A percentile compares a stretch with the other conserved stretches of the same genome.
These are phyloP conservation scores for Frankliniella intonsa DNA, from an alignment of 2,888 invertebrate species.

Conservation along the genomic window DNA sequence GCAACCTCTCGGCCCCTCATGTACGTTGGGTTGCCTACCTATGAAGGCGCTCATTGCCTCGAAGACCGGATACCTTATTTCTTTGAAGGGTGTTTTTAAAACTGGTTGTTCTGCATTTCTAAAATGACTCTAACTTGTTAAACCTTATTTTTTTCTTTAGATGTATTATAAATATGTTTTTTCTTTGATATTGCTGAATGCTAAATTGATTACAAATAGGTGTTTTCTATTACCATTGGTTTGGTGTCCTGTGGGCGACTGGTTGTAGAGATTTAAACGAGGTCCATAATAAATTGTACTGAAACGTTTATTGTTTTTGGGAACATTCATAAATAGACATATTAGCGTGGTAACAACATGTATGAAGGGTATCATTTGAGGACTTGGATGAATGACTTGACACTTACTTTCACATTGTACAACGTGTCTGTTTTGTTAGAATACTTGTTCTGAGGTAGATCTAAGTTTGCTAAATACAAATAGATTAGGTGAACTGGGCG, in stretches of 20 bases:
- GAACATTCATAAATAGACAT: slow-evolving; percentile 18
- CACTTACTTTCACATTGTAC: background rate
- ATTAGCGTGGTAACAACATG: background rate
- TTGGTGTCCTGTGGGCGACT: background rate
- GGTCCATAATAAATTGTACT: background rate
- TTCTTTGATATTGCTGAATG: too few species aligned
- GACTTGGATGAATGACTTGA: background rate
- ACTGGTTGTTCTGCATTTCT: too few species aligned
- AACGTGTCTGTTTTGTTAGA: background rate
- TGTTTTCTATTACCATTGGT: too few species aligned
- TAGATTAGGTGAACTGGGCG: background rate
- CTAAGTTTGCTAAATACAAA: background rate
- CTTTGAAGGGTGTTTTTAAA: too few species aligned
- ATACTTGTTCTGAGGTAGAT: background rate
- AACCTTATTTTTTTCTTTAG: background rate
- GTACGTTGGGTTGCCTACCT: too few species aligned
- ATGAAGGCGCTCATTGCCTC: too few species aligned
- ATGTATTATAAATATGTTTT: too few species aligned
- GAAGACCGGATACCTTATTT: too few species aligned
- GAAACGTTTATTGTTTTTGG: background rate
- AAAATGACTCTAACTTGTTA: too few species aligned
- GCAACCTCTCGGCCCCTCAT: too few species aligned
- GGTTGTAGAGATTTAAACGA: background rate
- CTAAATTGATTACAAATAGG: too few species aligned
- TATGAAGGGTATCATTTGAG: background rate